Percentiles rank a stretch among this genome's conserved stretches.
Evolutionary conservation across 2,797 vertebrate species (phyloP).

Genomic region (Sebastes miniatus): DNA sequence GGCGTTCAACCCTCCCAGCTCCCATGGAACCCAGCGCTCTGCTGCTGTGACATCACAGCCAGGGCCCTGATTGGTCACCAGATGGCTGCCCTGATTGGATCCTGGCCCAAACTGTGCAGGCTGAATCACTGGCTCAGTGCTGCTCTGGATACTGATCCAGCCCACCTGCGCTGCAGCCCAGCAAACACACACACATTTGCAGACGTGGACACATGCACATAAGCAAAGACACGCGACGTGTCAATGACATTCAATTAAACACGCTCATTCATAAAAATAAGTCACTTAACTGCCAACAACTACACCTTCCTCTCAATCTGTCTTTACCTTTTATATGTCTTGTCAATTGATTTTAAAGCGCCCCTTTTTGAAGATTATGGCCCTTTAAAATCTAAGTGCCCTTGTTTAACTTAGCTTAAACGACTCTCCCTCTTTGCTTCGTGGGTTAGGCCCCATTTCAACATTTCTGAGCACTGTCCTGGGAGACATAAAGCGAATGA

Average conservation of each 20-base stretch:
- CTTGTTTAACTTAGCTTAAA: conserved; percentile 84
- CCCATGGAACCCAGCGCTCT: conserved; percentile 58
- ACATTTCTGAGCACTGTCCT: conserved; percentile 81
- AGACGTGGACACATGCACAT: conserved; percentile 24
- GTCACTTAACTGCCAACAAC: conserved; percentile 58
- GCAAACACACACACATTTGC: conserved; percentile 32
- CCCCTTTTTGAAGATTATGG: conserved; percentile 79
- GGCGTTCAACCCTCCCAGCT: conserved; percentile 65
- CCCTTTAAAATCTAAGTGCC: conserved; percentile 81
- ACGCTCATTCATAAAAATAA: conserved; percentile 64
- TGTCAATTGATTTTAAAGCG: conserved; percentile 81
- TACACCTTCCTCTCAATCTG: conserved; percentile 62
- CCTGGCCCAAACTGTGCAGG: conserved; percentile 72
- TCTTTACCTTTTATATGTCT: conserved; percentile 74
- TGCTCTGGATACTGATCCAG: conserved; percentile 74
- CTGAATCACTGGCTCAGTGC: conserved; percentile 77
- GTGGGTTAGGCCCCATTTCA: conserved; percentile 79
- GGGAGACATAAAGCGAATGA: conserved; percentile 79
- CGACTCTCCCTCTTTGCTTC: conserved; percentile 78
- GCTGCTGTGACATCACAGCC: conserved; percentile 77
- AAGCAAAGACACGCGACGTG: conserved; percentile 13
- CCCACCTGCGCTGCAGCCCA: conserved; percentile 63
- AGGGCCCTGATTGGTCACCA: conserved; percentile 82
- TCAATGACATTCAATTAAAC: conserved; percentile 63
- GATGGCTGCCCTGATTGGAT: conserved; percentile 82